Evolutionary conservation across 1,140 invertebrate species (phyloP).

Genomic region (Nautilus pompilius): DNA sequence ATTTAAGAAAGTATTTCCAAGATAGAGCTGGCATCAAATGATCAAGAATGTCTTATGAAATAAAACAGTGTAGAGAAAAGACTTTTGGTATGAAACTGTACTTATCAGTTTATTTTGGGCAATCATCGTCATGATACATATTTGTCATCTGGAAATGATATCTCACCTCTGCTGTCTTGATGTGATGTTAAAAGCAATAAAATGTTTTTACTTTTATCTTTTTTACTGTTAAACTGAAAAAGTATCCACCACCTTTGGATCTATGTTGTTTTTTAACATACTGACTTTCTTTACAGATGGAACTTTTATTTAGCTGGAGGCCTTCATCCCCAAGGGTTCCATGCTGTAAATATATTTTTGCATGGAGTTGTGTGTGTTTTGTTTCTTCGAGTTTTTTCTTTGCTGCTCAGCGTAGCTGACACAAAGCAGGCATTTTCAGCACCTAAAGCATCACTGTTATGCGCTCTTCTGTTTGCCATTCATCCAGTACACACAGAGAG

Average conservation of each 20-base stretch:
- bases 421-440: slow-evolving; percentile 14
- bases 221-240: not conserved
- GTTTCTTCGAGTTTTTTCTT: slow-evolving; percentile 58
- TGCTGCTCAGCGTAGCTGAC: slow-evolving; percentile 26
- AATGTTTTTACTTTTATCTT: not conserved
- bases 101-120: no score
- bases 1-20: no score
- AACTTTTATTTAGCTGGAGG: slow-evolving; percentile 66
- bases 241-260: not conserved
- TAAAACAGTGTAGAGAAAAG: no score
- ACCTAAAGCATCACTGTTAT: slow-evolving; percentile 60
- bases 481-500: slow-evolving; percentile 96
- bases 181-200: not conserved
- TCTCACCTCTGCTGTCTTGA: no score
- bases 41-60: no score
- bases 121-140: no score
- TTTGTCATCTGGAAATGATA: no score
- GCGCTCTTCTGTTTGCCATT: slow-evolving; percentile 77
- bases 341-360: slow-evolving; percentile 57
- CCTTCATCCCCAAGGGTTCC: slow-evolving; percentile 54
- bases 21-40: no score
- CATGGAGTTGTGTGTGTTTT: slow-evolving; percentile 55
- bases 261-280: not conserved
- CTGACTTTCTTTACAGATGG: slow-evolving; percentile 67
- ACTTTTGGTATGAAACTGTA: no score